Evolutionary conservation across 2,797 vertebrate species (phyloP), one percentile per base, ranked within the genome.

Genomic region (Gallinago solitaria): DNA sequence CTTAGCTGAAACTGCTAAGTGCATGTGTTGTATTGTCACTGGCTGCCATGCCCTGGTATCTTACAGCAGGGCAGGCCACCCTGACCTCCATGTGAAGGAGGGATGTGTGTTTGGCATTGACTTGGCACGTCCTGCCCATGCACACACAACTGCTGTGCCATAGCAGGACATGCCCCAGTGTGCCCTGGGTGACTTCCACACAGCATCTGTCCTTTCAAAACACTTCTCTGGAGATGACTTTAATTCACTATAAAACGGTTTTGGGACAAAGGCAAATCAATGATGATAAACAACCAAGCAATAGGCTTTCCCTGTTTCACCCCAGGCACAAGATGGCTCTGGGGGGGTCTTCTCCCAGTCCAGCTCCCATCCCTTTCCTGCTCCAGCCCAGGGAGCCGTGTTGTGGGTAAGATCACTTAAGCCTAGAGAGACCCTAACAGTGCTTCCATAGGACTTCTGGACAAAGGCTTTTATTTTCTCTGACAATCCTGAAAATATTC

Each of bases 281-380:
- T 6, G n/a, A 5, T 47, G 76, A 24, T 13, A 59, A 48, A 24
- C 33, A 48, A 16, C 7, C 0, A 0, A 32, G n/a, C n/a, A 64
- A 28, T 3, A n/a, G 50, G 28, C 33, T 61, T 84, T 15, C 23
- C 9, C 23, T 41, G 15, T 18, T 82, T 69, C 3, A 9, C 27
- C 24, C 5, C 7, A 33, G 69, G 45, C 9, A 65, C 39, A n/a
- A 69, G 37, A 53, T 0, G 1, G 1, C 11, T 28, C 32, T 33
- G 13, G 16, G 11, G 2, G 13, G 30, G 2, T 60, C 28, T 21
- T 43, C 48, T 71, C 25, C 71, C 4, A 9, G 45, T 10, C 8
- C 71, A 37, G 24, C 27, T 80, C 48, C 45, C 28, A 47, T 16
- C 43, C 37, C 21, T 88, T n/a, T 70, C 50, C 65, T 81, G 28